Base-by-base conservation (phyloP, 1,140 invertebrate species). In the Drosophila insularis region DNA sequence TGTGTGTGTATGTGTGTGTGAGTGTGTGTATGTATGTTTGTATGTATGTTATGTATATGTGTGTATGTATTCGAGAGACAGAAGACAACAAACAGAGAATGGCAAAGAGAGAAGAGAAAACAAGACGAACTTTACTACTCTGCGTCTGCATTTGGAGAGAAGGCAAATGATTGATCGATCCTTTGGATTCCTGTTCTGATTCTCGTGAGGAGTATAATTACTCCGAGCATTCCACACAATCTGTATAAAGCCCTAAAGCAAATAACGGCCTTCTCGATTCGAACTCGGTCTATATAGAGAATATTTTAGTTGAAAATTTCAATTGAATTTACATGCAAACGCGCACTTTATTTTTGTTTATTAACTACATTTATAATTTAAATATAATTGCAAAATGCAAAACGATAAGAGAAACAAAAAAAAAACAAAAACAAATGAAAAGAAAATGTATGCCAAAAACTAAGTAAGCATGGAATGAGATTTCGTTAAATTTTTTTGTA, bases 341-440 rank as follows among this genome's bases (percentile, higher is more conserved):
- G 54, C 23, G 32, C 46, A 62, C 37, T 63, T 63, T 50, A 31
- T 43, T 70, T 78, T 74, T 86, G 79, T 84, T 85, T 63, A 70
- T 85, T 85, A 86, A 81, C 81, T 85, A 85, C 81, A 85, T 85
- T 81, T 85, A 85, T 85, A 85, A 85, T 85, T 85, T 85, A 63
- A 60, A 73, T 35, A 39, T 71, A 68, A n/a, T n/a, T n/a, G n/a
- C n/a, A n/a, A n/a, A n/a, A 59, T 37, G 3, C 68, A 67, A 74
- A 84, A 78, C 58, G 35, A 72, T 68, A 72, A 72, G 21, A 55
- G 55, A 62, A 63, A 58, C 23, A 71, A 78, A 78, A 67, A 61
- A 55, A 55, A 62, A 69, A 58, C 23, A 3, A 63, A 65, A 55
- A 43, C 13, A 19, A 37, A 37, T 58, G 40, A 40, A 43, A 35